Evolutionary conservation across 2,113 vertebrate genomes (phyloP).

Genomic region (Pomatostomus ruficeps): DNA sequence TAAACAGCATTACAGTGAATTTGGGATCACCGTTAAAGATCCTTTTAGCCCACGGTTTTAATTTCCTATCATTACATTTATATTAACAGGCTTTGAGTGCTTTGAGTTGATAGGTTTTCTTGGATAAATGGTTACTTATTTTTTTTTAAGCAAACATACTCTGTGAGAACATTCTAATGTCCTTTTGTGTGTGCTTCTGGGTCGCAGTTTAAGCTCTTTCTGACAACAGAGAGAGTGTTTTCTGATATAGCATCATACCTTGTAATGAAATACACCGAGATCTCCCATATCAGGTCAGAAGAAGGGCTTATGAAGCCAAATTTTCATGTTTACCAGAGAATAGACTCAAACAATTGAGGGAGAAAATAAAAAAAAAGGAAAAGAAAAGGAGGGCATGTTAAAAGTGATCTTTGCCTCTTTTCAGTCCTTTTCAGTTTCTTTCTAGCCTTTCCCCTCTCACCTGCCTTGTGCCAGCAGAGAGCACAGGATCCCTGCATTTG

Average conservation of each 20-base stretch:
- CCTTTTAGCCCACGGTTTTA: background rate
- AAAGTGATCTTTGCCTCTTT: background rate
- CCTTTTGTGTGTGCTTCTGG: background rate
- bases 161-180: background rate
- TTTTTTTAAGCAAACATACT: background rate
- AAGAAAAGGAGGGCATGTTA: background rate
- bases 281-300: background rate
- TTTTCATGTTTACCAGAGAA: background rate
- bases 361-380: background rate
- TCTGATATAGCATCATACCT: background rate
- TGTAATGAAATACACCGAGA: background rate
- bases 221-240: background rate
- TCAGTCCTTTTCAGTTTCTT: background rate
- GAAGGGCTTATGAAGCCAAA: background rate
- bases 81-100: background rate
- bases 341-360: background rate
- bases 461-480: background rate
- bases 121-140: background rate
- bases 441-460: background rate
- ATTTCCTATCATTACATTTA: background rate
- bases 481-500: background rate
- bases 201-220: background rate
- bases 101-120: background rate
- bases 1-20: background rate
- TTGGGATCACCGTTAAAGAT: accelerated